Evolutionary conservation across 2,888 invertebrate genomes (phyloP).

Genomic region (Melanotus villosus): DNA sequence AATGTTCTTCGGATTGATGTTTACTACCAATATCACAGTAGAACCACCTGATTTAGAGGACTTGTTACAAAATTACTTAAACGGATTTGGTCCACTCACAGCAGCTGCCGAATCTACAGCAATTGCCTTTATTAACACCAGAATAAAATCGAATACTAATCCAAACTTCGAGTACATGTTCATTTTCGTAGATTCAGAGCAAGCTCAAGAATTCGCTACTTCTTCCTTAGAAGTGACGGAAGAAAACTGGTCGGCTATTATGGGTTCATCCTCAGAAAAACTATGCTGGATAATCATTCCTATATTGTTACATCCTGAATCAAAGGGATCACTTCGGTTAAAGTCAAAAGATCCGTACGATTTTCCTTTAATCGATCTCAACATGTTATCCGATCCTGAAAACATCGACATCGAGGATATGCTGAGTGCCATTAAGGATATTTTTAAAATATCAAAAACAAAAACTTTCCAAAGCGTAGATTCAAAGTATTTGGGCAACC

Average conservation of each 20-base stretch:
- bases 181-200: constrained; percentile 34
- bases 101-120: constrained; percentile 36
- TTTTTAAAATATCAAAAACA: constrained; percentile 67
- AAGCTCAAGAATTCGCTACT: constrained; percentile 3
- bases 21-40: constrained; percentile 45
- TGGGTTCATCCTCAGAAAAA: constrained; percentile 22
- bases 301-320: constrained; percentile 69
- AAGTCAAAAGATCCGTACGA: constrained; percentile 73
- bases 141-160: background rate
- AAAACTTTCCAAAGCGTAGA: constrained; percentile 70
- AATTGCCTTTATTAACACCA: constrained; percentile 34
- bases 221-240: constrained; percentile 29
- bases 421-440: constrained; percentile 69
- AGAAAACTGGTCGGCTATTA: constrained; percentile 35
- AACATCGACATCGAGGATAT: constrained; percentile 73
- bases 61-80: constrained; percentile 46
- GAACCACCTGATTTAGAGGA: constrained; percentile 21
- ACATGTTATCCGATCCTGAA: constrained; percentile 71
- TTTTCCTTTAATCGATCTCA: constrained; percentile 77
- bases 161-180: constrained; percentile 26
- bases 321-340: constrained; percentile 70
- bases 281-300: constrained; percentile 65
- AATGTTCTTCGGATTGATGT: constrained; percentile 49
- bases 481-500: constrained; percentile 63
- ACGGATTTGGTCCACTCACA: constrained; percentile 48